Evolutionary conservation across 2,888 invertebrate genomes (phyloP), one percentile per base, ranked within the genome.

Genomic region (Spodoptera exigua): DNA sequence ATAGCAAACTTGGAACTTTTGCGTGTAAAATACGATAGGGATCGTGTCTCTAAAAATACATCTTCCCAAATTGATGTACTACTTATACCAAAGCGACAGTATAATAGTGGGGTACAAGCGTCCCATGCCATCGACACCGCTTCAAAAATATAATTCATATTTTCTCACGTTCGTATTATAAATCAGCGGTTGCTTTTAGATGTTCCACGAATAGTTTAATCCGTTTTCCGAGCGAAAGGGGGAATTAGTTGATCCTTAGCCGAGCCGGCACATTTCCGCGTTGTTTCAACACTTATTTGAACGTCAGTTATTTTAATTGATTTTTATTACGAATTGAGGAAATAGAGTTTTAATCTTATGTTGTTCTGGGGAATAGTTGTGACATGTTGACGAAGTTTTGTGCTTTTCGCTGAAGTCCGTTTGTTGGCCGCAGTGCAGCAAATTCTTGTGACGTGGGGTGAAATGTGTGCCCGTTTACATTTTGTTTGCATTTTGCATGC

Each of bases 161-260:
- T 85, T 86, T 87, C 85, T 86, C 87, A 88, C 87, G 87, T 86
- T 81, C 79, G 76, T 76, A 75, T 78, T 81, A 90, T 91, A 91
- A 91, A 91, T 90, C 88, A 87, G 71, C 58, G 76, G 83, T 76
- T 86, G 82, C 83, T 85, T 90, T 86, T 87, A 88, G 86, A 85
- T 59, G 83, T 89, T 91, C 91, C 85, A 87, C 81, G 88, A 91
- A 92, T 90, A 92, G 89, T 86, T 84, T 80, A 82, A 86, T 89
- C 83, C 82, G 82, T 82, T 85, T 86, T 85, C 88, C 86, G 83
- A 84, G 85, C 84, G 82, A 84, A 85, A 85, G 80, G 82, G 85
- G 85, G 86, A 88, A 89, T 89, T 88, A 86, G 88, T 86, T 70
- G 80, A 82, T 84, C 88, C 78, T 83, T 82, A 81, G 83, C 82